A percentile compares a stretch with the other conserved stretches of the same genome.
Evolutionary conservation across 2,113 vertebrate species (phyloP).

Genomic region (Sturnus vulgaris): DNA sequence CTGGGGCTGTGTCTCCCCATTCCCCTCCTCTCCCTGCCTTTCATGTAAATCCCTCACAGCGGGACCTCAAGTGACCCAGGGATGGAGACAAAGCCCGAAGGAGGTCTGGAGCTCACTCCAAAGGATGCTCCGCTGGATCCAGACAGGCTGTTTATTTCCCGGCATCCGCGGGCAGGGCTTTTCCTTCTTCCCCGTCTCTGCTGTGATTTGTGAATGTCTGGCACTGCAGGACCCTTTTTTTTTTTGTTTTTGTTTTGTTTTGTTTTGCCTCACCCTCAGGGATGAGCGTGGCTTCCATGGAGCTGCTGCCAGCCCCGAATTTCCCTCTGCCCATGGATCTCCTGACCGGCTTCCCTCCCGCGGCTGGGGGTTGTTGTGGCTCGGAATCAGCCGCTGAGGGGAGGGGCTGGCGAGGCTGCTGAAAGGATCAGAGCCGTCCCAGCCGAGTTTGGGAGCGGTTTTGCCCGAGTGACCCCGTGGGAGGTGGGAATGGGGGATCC

Average conservation of each 20-base stretch:
- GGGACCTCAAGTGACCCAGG: not conserved
- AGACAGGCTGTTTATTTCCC: not conserved
- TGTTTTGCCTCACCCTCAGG: not conserved
- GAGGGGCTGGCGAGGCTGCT: not conserved
- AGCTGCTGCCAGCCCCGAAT: not conserved
- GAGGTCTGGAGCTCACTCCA: not conserved
- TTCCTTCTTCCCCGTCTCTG: not conserved
- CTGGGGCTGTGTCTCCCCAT: not conserved
- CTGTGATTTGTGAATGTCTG: not conserved
- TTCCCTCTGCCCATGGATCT: not conserved
- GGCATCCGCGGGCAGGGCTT: not conserved
- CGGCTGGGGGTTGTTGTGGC: not conserved
- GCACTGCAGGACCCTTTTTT: not conserved
- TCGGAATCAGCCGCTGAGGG: not conserved
- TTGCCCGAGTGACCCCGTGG: not conserved
- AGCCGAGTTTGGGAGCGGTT: not conserved
- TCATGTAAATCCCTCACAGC: not conserved
- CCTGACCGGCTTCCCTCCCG: not conserved
- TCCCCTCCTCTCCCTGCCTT: not conserved
- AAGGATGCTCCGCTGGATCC: not conserved
- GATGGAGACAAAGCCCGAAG: not conserved
- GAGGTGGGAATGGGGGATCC: not conserved
- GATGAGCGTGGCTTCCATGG: not conserved
- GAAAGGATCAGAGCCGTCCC: not conserved
- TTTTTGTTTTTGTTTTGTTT: too few species aligned